Evolutionary conservation across 1,140 invertebrate species (phyloP).

Genomic region (Ips typographus): DNA sequence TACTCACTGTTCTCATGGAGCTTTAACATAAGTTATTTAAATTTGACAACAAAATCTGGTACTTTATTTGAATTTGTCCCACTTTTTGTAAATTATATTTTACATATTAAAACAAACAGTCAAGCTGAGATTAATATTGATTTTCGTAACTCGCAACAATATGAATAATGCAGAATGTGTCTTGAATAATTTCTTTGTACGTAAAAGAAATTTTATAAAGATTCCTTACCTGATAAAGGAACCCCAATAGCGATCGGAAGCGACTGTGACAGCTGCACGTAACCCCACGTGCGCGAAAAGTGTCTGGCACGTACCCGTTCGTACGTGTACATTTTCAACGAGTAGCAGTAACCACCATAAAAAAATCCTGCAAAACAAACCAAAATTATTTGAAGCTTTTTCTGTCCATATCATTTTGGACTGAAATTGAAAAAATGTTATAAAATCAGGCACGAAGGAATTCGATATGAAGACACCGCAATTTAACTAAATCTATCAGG

Average conservation of each 20-base stretch:
- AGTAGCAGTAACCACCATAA: slow-evolving; percentile 83
- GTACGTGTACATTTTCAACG: slow-evolving; percentile 86
- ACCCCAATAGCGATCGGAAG: slow-evolving; percentile 84
- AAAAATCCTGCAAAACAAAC: slow-evolving; percentile 62
- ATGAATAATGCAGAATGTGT: too few species aligned
- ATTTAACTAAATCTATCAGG: neutral
- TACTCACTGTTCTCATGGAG: too few species aligned
- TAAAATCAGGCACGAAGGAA: neutral
- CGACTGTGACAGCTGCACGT: slow-evolving; percentile 84
- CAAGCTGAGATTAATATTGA: slow-evolving; percentile 1
- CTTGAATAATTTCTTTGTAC: neutral
- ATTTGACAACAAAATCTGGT: too few species aligned
- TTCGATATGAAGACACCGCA: neutral
- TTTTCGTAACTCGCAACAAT: neutral
- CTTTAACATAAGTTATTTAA: too few species aligned
- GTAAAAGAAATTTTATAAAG: neutral
- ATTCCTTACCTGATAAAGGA: slow-evolving; percentile 73
- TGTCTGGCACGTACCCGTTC: slow-evolving; percentile 81
- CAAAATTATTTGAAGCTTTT: neutral
- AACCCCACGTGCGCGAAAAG: slow-evolving; percentile 86
- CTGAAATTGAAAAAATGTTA: too few species aligned
- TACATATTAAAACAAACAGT: too few species aligned
- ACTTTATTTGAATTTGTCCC: too few species aligned
- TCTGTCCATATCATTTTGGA: neutral
- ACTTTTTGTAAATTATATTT: too few species aligned